Evolutionary conservation across 2,888 invertebrate genomes (phyloP), one percentile per base, ranked within the genome.

Genomic region (Hydrotaea diabolus): DNA sequence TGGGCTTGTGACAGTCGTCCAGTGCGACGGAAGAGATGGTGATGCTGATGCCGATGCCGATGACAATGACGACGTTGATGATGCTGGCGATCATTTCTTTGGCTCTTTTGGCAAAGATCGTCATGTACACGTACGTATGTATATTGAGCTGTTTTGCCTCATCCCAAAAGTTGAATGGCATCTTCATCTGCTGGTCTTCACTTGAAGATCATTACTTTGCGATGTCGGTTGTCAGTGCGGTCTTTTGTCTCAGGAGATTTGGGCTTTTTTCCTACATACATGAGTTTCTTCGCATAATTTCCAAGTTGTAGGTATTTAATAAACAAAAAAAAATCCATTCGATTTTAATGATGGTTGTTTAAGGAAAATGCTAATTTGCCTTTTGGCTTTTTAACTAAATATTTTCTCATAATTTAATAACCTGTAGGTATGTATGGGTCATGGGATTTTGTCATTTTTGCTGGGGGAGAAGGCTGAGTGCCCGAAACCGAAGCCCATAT

Each of bases 381-480:
- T 49, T 49, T 49, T 13, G n/a, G 49, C 8, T 77, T 82, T 31
- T 74, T 77, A 77, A 80, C 23, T 69, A 77, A 83, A 80, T 83
- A 83, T 83, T 83, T 83, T 83, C 83, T 83, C 83, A 83, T 83
- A 83, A 77, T 83, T 80, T 83, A 77, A 83, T 77, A 83, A 83
- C 77, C 76, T 80, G 83, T n/a, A n/a, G n/a, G n/a, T n/a, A n/a
- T n/a, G n/a, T 77, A 73, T 66, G 17, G 21, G 9, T 19, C 11
- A n/a, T 39, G 49, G 49, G n/a, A 49, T n/a, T 49, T 49, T 31
- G 2, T n/a, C n/a, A n/a, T 31, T 31, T 7, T 4, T 31, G 31
- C 2, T 31, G 7, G 3, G 7, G 7, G 31, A 31, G 7, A 31
- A 31, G 31, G 31, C 7, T 31, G 31, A 7, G 31, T 2, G n/a